Base-by-base conservation (phyloP, 2,797 vertebrate species). In the Netta rufina region DNA sequence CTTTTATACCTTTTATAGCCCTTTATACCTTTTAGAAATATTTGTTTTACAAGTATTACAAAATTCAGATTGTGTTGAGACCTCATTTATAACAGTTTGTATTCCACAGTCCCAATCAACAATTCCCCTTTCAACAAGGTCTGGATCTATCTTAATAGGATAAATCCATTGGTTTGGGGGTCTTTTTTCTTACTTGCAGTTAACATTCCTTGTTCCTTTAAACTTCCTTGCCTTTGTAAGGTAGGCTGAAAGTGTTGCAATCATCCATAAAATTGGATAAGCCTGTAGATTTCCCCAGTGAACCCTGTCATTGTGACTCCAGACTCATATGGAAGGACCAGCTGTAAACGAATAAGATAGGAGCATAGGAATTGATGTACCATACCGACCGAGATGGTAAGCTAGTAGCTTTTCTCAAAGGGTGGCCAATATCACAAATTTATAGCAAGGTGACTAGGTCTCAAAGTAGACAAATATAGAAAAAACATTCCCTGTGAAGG, bases 241-340 rank as follows among this genome's bases (percentile, higher is more conserved):
- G 25, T 22, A 89, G 49, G 43, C 72, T 67, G 18, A 80, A 94
- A 93, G 65, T 36, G 43, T 66, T 67, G 53, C 61, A 85, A 36
- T 49, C 69, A 83, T 64, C 83, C 90, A 71, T 71, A 92, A 91
- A 85, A 94, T 91, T 88, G 49, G 72, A 77, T 83, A 60, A 83
- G 49, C 18, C 49, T 80, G 22, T 70, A 87, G 69, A 76, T 62
- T 87, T 92, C 33, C 64, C 18, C 45, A 82, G 79, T 3, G 91
- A 87, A 79, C 60, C 54, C 67, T 70, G 51, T 49, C 78, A 65
- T 33, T 89, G 51, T 58, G 33, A 54, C 60, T 91, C n/a, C 54
- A 61, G 70, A 5, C 53, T 81, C 41, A 18, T 21, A 19, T 8
- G 36, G 67, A 91, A 32, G 64, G 58, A 69, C 58, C 57, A 84